A percentile compares a stretch with the other conserved stretches of the same genome.
Evolutionary conservation across 2,888 invertebrate species (phyloP).

Genomic region (Hirtodrosophila duncani): DNA sequence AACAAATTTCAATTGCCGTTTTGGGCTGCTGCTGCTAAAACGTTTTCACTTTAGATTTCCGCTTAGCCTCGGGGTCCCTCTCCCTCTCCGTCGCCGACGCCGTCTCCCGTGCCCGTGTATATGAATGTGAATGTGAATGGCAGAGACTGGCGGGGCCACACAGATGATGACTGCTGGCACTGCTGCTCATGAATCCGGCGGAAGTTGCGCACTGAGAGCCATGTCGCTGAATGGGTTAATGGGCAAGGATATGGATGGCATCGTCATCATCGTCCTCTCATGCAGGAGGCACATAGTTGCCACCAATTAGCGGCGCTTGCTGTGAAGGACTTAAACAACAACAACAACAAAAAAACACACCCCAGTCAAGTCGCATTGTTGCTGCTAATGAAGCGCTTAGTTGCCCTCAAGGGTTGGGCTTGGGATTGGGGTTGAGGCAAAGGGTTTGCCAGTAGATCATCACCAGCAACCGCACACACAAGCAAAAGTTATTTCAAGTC

Average conservation of each 20-base stretch:
- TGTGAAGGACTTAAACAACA: constrained; percentile 39
- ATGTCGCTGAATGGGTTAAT: not conserved
- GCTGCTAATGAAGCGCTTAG: constrained; percentile 4
- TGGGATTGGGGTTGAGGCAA: constrained; percentile 5
- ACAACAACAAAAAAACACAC: constrained; percentile 34
- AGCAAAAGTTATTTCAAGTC: no score
- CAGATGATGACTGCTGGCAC: no score
- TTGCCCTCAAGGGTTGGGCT: not conserved
- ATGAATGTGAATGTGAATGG: not conserved
- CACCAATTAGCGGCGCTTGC: constrained; percentile 61
- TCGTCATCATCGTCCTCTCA: not conserved
- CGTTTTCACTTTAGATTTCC: constrained; percentile 72
- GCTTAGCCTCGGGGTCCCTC: constrained; percentile 45
- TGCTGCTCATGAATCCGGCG: constrained; percentile 68
- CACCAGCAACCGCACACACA: no score
- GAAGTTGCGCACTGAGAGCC: constrained; percentile 52
- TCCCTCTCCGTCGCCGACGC: no score
- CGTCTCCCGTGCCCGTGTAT: no score
- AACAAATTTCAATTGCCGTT: constrained; percentile 60
- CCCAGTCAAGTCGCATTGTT: constrained; percentile 1
- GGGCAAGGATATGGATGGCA: not conserved
- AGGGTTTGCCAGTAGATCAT: no score
- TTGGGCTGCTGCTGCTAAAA: constrained; percentile 59
- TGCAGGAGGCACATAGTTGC: constrained; percentile 42
- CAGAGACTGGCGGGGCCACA: not conserved